phyloP scores from a whole-genome alignment of 2,797 vertebrate genomes.

The Psittacula echo region DNA sequence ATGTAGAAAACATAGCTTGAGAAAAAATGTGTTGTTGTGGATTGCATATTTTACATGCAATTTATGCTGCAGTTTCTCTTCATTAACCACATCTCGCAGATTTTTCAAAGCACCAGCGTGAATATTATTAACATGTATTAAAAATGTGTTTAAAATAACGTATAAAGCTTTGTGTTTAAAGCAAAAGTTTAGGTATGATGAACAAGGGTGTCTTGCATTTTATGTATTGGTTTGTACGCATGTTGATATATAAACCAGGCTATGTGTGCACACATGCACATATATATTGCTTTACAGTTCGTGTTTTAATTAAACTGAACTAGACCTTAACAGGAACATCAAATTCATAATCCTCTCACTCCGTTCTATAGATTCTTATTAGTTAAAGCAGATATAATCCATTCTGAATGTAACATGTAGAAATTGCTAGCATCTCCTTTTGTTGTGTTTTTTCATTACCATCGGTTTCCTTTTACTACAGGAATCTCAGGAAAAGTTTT shows the following conservation, averaged over 20 bases:
- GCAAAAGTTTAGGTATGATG: conserved; percentile 70
- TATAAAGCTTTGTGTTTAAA: conserved; percentile 69
- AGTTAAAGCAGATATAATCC: conserved; percentile 68
- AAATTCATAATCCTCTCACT: conserved; percentile 70
- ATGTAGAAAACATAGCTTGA: conserved; percentile 71
- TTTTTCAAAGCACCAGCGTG: conserved; percentile 74
- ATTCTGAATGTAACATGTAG: conserved; percentile 45
- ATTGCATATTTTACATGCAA: conserved; percentile 78
- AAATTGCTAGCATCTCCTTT: conserved; percentile 11
- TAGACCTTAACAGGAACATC: conserved; percentile 72
- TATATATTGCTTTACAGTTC: conserved; percentile 57
- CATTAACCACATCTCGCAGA: conserved; percentile 78
- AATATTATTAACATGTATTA: conserved; percentile 81
- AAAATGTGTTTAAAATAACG: conserved; percentile 76
- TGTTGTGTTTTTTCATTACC: neutral
- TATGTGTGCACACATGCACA: neutral
- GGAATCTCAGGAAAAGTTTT: neutral
- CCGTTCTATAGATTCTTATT: conserved; percentile 55
- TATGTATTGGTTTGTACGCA: neutral
- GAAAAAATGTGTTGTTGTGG: conserved; percentile 74
- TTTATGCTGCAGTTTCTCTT: conserved; percentile 80
- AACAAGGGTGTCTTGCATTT: conserved; percentile 49
- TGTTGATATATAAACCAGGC: conserved; percentile 52
- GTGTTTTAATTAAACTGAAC: conserved; percentile 79
- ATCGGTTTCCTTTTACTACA: neutral